Percentiles rank a stretch among this genome's conserved stretches.
phyloP scores from a whole-genome alignment of 2,888 invertebrate genomes.

The Nemotelus nigrinus region DNA sequence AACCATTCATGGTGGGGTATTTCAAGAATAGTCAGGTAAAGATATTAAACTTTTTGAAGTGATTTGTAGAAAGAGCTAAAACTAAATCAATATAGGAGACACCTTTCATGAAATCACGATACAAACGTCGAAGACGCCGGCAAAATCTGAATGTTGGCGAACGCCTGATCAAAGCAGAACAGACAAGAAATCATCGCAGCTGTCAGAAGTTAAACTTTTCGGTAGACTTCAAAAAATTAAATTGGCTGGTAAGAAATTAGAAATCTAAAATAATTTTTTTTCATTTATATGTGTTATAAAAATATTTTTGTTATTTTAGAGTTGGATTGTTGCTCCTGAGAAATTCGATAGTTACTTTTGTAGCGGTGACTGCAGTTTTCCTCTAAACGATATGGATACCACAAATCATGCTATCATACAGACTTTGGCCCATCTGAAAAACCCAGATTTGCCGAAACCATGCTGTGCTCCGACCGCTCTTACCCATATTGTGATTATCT shows the following conservation, averaged over 20 bases:
- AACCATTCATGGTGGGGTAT: slow-evolving; percentile 93
- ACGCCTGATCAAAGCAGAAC: slow-evolving; percentile 55
- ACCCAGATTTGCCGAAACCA: slow-evolving; percentile 86
- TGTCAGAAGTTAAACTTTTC: slow-evolving; percentile 91
- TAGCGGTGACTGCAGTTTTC: slow-evolving; percentile 93
- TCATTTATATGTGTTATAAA: neutral
- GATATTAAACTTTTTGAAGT: neutral
- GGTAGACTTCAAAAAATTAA: slow-evolving; percentile 89
- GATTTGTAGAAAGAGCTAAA: too few relatives aligned
- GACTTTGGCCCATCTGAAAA: slow-evolving; percentile 86
- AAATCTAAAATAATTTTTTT: neutral
- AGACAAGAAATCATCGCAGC: slow-evolving; percentile 68
- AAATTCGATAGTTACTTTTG: slow-evolving; percentile 95
- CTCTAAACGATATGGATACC: slow-evolving; percentile 92
- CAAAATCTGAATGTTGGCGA: slow-evolving; percentile 57
- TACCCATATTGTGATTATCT: slow-evolving; percentile 87
- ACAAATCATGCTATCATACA: slow-evolving; percentile 97
- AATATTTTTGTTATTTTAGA: slow-evolving; percentile 67
- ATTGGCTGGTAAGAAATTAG: slow-evolving; percentile 76
- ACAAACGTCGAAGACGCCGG: neutral
- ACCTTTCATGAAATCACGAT: neutral
- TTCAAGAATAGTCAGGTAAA: slow-evolving; percentile 74
- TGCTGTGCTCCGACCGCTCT: slow-evolving; percentile 93
- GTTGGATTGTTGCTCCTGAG: slow-evolving; percentile 96
- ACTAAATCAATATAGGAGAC: too few relatives aligned